Base-by-base conservation (phyloP, 1,140 invertebrate genomes). In the Scaptomyza montana region DNA sequence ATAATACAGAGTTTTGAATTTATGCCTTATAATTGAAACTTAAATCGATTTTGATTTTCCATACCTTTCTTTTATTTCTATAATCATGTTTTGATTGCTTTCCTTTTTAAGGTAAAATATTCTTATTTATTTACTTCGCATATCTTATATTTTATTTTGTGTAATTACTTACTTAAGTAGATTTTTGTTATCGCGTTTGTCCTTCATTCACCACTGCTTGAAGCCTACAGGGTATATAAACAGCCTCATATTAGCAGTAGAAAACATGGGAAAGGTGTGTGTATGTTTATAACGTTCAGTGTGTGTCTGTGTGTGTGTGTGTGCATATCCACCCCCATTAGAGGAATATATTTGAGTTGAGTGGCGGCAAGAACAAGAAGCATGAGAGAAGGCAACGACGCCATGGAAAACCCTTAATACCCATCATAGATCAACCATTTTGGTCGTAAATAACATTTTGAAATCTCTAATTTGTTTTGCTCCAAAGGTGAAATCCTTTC, bases 381-480 rank as follows among this genome's bases (percentile, higher is more conserved):
- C 12, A 33, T 46, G 43, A 36, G 41, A 61, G 25, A 8, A 36
- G 33, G 33, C 33, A 36, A 36, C 65, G 69, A 71, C 65, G 65
- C 63, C 70, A 41, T 69, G 10, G 50, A 74, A 76, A 82, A 76
- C 84, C 82, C 84, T 70, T 87, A 87, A 87, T 87, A 79, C 79
- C 73, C 74, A 71, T 64, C 85, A 80, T 89, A 89, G 80, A 89
- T 89, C 85, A 89, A 89, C 80, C 77, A 78, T 78, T 89, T 87
- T 77, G 85, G 80, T 80, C 80, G 70, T 89, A 89, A 89, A 89
- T 89, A 68, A 89, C 84, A 74, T 66, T 36, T 77, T 72, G 62
- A 89, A 89, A 89, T 89, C 85, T 89, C 85, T 89, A 89, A 89
- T 89, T 89, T 89, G 85, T 85, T 85, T 80, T 75, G 80, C 67